These are phyloP conservation scores for Vombatus ursinus DNA, from an alignment of 2,113 vertebrate species.

Conservation along the genomic window DNA sequence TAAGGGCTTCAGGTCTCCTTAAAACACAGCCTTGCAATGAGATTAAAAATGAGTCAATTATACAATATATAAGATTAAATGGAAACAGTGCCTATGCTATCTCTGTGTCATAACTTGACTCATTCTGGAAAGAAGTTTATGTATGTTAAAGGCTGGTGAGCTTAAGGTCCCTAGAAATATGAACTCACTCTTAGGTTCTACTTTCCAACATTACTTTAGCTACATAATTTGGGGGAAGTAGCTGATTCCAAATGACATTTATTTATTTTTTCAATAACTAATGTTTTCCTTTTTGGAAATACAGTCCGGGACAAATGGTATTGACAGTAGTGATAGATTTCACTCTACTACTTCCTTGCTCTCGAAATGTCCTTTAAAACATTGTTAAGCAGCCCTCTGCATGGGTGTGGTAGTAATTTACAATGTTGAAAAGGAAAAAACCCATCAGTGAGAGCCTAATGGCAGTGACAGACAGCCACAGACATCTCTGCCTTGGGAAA, in stretches of 20 bases:
- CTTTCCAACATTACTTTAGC: constrained; percentile 4
- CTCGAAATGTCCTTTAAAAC: background rate
- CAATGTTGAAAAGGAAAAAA: background rate
- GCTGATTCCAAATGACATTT: constrained; percentile 21
- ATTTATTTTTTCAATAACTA: constrained; percentile 27
- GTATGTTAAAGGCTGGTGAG: constrained; percentile 32
- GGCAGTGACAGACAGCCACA: background rate
- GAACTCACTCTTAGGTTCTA: background rate
- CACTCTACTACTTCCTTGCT: background rate
- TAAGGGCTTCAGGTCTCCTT: constrained; percentile 37
- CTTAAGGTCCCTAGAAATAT: constrained; percentile 7
- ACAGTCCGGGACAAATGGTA: background rate
- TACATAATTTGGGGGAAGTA: background rate
- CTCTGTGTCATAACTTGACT: constrained; percentile 39
- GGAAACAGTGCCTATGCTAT: background rate
- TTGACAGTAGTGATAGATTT: background rate
- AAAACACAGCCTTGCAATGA: background rate
- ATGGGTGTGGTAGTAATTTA: background rate
- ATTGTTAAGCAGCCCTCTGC: background rate
- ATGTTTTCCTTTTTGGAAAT: background rate
- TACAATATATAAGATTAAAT: constrained; percentile 50
- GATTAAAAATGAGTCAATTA: constrained; percentile 53
- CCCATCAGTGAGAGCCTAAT: background rate
- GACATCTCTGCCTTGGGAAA: background rate
- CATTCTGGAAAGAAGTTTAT: constrained; percentile 6